Evolutionary conservation across 2,888 invertebrate species (phyloP).

Genomic region (Acanthosepion lycidas): DNA sequence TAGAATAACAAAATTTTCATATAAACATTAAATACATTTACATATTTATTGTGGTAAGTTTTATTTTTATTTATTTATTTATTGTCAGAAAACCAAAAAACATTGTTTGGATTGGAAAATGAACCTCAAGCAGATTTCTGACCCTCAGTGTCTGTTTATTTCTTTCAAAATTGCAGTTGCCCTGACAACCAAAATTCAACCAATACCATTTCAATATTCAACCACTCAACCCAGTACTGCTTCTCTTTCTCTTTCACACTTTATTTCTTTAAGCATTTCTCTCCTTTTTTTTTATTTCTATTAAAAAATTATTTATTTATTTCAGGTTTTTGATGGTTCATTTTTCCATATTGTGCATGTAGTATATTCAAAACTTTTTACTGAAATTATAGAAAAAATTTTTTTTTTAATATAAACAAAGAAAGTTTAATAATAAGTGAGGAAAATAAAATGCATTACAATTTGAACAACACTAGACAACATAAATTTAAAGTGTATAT

Average conservation of each 20-base stretch:
- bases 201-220: not conserved
- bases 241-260: not conserved
- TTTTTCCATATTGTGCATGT: not conserved
- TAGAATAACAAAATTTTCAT: too few species aligned
- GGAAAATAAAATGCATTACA: not conserved
- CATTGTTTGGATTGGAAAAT: not conserved
- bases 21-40: too few species aligned
- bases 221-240: too few species aligned
- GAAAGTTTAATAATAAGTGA: not conserved
- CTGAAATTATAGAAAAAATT: not conserved
- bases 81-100: not conserved
- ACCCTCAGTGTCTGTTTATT: slow-evolving; percentile 15
- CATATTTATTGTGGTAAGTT: too few species aligned
- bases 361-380: not conserved
- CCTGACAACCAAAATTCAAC: not conserved
- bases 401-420: not conserved
- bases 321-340: not conserved
- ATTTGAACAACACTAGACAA: not conserved
- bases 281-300: not conserved
- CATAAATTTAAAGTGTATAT: not conserved
- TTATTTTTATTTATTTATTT: too few species aligned
- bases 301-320: not conserved
- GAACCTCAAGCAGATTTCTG: not conserved
- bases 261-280: not conserved
- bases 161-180: not conserved